These are phyloP conservation scores for Gallinago media DNA, from an alignment of 2,113 vertebrate species.

Conservation along the genomic window DNA sequence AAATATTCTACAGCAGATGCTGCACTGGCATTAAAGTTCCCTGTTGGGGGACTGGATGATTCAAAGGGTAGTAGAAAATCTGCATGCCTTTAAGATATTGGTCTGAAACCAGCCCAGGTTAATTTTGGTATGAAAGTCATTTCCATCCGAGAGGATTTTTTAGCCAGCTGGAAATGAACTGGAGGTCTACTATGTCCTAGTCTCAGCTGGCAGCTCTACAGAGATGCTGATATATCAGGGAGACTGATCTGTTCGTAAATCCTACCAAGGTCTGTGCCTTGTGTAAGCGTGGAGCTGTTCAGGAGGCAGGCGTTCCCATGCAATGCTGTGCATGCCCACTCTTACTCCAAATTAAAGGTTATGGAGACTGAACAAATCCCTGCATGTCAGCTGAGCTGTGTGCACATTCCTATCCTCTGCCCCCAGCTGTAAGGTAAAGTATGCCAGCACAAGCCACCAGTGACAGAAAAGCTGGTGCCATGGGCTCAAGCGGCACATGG, in stretches of 20 bases:
- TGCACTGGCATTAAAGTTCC: slow-evolving; percentile 45
- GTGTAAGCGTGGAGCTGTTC: neutral
- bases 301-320: neutral
- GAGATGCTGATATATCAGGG: neutral
- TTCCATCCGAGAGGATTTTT: slow-evolving; percentile 38
- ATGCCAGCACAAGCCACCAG: neutral
- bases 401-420: neutral
- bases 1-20: slow-evolving; percentile 57
- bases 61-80: slow-evolving; percentile 49
- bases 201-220: slow-evolving; percentile 34
- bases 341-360: slow-evolving; percentile 12
- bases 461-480: neutral
- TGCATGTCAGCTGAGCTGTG: neutral
- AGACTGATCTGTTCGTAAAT: neutral
- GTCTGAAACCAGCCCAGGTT: slow-evolving; percentile 52
- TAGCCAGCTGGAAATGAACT: slow-evolving; percentile 46
- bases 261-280: neutral
- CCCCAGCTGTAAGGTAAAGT: neutral
- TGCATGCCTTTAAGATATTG: slow-evolving; percentile 41
- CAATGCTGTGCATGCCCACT: neutral
- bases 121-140: slow-evolving; percentile 17
- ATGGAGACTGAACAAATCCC: neutral
- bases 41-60: slow-evolving; percentile 41
- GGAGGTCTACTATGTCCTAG: slow-evolving; percentile 9
- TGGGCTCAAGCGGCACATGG: neutral